Percentiles rank a stretch among this genome's conserved stretches.
Evolutionary conservation across 2,888 invertebrate species (phyloP).

Genomic region (Eupithecia subfuscata): DNA sequence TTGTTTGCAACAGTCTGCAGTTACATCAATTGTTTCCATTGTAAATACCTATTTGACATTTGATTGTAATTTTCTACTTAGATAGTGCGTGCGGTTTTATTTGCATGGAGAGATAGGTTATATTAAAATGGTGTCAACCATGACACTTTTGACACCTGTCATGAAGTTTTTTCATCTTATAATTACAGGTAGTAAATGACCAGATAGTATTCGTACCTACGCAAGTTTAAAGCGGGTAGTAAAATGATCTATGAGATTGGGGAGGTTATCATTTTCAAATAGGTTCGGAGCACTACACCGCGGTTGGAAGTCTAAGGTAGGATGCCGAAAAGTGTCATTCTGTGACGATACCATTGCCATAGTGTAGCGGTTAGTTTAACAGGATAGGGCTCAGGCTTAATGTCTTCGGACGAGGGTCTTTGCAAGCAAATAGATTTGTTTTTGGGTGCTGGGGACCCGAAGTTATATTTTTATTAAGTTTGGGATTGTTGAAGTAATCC

Average conservation of each 20-base stretch:
- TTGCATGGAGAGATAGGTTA: background rate
- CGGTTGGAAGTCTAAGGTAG: background rate
- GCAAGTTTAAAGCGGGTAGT: no score
- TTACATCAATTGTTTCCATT: no score
- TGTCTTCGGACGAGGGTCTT: conserved; percentile 26
- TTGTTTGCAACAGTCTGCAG: no score
- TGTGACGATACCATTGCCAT: background rate
- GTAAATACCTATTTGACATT: no score
- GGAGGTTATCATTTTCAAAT: no score
- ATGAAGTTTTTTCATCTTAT: background rate
- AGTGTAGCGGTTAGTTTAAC: background rate
- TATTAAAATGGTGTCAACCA: background rate
- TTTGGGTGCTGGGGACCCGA: conserved; percentile 16
- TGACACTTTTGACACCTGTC: no score
- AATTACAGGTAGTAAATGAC: no score
- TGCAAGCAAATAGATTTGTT: conserved; percentile 32
- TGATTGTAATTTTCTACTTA: no score
- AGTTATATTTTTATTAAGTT: conserved; percentile 30
- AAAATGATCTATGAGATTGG: no score
- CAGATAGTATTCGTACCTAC: no score
- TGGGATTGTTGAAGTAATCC: background rate
- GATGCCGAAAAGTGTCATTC: background rate
- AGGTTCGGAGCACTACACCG: no score
- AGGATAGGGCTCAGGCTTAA: background rate
- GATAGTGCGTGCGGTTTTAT: background rate